Percentiles rank a stretch among this genome's conserved stretches.
phyloP scores from a whole-genome alignment of 2,113 vertebrate species.

The Tetraodon nigroviridis region DNA sequence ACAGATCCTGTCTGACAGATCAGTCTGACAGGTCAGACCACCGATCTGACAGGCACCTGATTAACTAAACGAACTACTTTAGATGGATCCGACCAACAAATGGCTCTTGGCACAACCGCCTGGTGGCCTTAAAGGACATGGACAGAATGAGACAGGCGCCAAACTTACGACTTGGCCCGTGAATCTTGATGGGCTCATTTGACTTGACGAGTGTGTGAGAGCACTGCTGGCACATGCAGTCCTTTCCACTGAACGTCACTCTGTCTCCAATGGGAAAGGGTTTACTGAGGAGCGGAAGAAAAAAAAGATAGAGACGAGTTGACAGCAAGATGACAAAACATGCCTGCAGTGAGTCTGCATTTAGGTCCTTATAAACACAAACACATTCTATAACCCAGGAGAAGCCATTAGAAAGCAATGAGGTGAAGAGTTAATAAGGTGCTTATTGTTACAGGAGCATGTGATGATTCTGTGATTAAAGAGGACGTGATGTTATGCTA shows the following conservation, averaged over 20 bases:
- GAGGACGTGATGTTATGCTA: slow-evolving; percentile 45
- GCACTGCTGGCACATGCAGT: slow-evolving; percentile 96
- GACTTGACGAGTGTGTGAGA: slow-evolving; percentile 84
- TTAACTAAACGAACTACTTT: slow-evolving; percentile 49
- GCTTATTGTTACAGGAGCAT: slow-evolving; percentile 38
- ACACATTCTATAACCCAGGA: slow-evolving; percentile 31
- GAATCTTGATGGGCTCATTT: slow-evolving; percentile 95
- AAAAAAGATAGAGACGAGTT: slow-evolving; percentile 27
- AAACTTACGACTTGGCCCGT: slow-evolving; percentile 91
- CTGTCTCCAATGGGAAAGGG: slow-evolving; percentile 97
- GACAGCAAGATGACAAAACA: slow-evolving; percentile 17
- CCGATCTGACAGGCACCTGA: slow-evolving; percentile 50
- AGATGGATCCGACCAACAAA: slow-evolving; percentile 29
- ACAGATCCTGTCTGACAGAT: slow-evolving; percentile 35
- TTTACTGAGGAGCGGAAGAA: slow-evolving; percentile 76
- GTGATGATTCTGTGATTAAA: slow-evolving; percentile 60
- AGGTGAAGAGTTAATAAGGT: slow-evolving; percentile 32
- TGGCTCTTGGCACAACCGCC: slow-evolving; percentile 6
- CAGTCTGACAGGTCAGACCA: slow-evolving; percentile 23
- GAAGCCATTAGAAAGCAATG: slow-evolving; percentile 26
- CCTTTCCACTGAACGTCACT: slow-evolving; percentile 97
- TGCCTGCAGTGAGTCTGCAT: slow-evolving; percentile 28
- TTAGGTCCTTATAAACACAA: slow-evolving; percentile 34
- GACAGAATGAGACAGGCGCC: slow-evolving; percentile 28
- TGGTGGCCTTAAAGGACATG: slow-evolving; percentile 27